Conservation (phyloP, 2,888 invertebrate species). For the Abscondita cerata region DNA sequence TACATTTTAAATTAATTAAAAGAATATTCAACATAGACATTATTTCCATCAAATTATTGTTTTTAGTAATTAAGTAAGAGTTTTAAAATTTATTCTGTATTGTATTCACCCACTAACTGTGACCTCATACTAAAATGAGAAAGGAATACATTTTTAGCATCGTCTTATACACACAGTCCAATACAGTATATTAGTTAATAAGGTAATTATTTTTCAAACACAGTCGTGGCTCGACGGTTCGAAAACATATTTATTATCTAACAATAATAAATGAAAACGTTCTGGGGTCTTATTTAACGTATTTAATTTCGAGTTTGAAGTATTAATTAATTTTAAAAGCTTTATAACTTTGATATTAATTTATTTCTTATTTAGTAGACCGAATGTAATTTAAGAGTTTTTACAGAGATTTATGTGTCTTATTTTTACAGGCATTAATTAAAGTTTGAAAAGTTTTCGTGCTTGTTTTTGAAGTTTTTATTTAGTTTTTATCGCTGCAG, state of each 20-base stretch:
- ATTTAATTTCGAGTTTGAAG: constrained; percentile 33
- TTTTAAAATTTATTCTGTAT: no score
- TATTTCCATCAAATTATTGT: no score
- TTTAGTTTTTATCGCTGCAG: constrained; percentile 34
- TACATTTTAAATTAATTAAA: no score
- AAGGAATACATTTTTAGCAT: no score
- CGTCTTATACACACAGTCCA: no score
- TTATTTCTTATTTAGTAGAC: constrained; percentile 33
- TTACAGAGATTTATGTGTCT: constrained; percentile 34
- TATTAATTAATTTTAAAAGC: constrained; percentile 36
- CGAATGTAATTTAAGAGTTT: constrained; percentile 31
- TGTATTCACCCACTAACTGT: no score
- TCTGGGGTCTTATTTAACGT: constrained; percentile 15
- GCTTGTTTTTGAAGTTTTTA: constrained; percentile 35
- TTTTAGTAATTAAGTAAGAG: no score
- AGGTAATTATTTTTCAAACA: no score
- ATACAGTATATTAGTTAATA: no score
- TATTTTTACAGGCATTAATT: constrained; percentile 35
- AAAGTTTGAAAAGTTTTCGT: constrained; percentile 34
- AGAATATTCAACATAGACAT: no score
- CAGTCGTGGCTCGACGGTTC: no score
- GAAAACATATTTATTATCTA: constrained; percentile 5
- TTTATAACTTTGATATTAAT: constrained; percentile 33
- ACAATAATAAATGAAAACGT: constrained; percentile 12
- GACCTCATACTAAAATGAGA: no score